Conservation (phyloP, 2,888 invertebrate genomes). For the Protula sp. region DNA sequence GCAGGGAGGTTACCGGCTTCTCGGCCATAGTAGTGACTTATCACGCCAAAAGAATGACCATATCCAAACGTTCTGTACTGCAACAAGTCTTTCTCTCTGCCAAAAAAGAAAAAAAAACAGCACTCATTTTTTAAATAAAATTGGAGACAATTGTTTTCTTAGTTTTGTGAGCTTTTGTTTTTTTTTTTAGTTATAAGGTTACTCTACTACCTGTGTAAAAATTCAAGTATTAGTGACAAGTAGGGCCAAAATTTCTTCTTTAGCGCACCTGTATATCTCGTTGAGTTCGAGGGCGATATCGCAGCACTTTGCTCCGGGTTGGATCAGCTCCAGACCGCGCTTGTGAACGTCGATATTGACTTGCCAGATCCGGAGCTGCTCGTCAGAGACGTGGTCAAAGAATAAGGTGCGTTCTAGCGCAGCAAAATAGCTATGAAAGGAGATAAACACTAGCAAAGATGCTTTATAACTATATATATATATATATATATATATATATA, state of each 20-base stretch:
- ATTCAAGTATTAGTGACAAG: too few relatives aligned
- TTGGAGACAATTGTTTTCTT: too few relatives aligned
- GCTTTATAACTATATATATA: too few relatives aligned
- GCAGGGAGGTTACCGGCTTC: conserved; percentile 17
- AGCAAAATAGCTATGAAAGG: conserved; percentile 21
- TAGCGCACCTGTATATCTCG: too few relatives aligned
- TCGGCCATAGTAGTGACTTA: conserved; percentile 19
- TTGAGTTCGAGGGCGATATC: conserved; percentile 18
- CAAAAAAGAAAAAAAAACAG: conserved; percentile 1
- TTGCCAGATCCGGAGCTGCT: conserved; percentile 12
- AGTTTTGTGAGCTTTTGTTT: too few relatives aligned
- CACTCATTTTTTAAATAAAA: too few relatives aligned
- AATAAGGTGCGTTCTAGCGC: conserved; percentile 20
- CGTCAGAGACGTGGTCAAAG: conserved; percentile 14
- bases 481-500: too few relatives aligned
- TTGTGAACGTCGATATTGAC: conserved; percentile 16
- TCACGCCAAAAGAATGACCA: conserved; percentile 18
- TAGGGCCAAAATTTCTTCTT: too few relatives aligned
- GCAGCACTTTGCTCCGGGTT: conserved; percentile 13
- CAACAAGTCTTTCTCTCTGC: conserved; percentile 9
- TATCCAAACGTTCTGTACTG: conserved; percentile 20
- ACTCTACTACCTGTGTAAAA: too few relatives aligned
- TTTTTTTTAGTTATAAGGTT: too few relatives aligned
- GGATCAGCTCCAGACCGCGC: conserved; percentile 13
- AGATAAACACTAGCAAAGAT: too few relatives aligned